Conservation (phyloP, 2,113 vertebrate genomes). For the Notarius quadriscutis region DNA sequence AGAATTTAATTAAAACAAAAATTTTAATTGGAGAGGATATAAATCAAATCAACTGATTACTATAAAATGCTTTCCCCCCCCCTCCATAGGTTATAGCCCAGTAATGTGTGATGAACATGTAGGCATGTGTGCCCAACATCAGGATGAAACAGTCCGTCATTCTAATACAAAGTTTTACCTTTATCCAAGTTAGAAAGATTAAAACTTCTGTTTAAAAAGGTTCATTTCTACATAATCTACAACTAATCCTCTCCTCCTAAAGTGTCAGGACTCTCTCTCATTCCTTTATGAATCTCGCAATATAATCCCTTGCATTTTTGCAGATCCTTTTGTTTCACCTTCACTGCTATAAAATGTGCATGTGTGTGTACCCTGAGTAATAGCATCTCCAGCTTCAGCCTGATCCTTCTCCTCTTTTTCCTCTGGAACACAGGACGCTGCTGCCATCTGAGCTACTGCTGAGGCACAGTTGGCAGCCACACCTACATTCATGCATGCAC, state of each 20-base stretch:
- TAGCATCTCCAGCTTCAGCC: slow-evolving; percentile 82
- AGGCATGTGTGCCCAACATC: neutral
- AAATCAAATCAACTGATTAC: neutral
- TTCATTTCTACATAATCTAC: neutral
- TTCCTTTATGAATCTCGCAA: neutral
- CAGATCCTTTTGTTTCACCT: neutral
- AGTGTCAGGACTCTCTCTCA: neutral
- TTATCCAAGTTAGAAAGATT: neutral
- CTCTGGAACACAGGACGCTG: slow-evolving; percentile 95
- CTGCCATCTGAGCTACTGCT: slow-evolving; percentile 96
- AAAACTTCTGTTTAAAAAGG: too few species aligned
- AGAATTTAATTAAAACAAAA: neutral
- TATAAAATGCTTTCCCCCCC: neutral
- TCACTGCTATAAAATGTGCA: neutral
- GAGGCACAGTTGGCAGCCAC: slow-evolving; percentile 96
- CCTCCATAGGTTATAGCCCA: neutral
- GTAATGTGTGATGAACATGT: neutral
- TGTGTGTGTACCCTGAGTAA: slow-evolving; percentile 83
- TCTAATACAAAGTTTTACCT: neutral
- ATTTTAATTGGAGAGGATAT: neutral
- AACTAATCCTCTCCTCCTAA: neutral
- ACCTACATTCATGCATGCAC: slow-evolving; percentile 67
- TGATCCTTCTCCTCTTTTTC: slow-evolving; percentile 89
- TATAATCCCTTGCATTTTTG: neutral
- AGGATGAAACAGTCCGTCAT: neutral